Conservation (phyloP, 2,888 invertebrate genomes). For the Pheosia gnoma region DNA sequence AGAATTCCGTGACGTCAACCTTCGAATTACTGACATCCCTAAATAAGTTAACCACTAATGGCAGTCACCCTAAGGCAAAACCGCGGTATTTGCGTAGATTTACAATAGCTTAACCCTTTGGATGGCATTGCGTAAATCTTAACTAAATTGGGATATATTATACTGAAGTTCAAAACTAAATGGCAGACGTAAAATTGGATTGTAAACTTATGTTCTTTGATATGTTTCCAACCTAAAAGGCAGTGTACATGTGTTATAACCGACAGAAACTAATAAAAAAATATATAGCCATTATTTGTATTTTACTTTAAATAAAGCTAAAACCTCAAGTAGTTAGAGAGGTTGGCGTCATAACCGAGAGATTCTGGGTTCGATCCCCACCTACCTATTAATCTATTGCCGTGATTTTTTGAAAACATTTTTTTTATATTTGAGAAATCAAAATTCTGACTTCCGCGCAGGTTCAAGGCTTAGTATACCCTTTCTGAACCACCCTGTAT, state of each 20-base stretch:
- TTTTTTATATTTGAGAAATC: too few relatives aligned
- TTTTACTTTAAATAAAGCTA: too few relatives aligned
- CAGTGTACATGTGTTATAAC: not conserved
- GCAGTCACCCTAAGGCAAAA: constrained; percentile 28
- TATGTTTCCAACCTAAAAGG: not conserved
- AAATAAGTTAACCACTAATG: constrained; percentile 39
- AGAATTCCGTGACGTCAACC: constrained; percentile 11
- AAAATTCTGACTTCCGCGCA: too few relatives aligned
- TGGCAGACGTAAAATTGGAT: not conserved
- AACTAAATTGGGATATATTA: constrained; percentile 9
- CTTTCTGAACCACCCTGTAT: too few relatives aligned
- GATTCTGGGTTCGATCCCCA: too few relatives aligned
- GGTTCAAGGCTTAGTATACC: too few relatives aligned
- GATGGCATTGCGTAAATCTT: constrained; percentile 23
- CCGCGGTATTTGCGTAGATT: constrained; percentile 35
- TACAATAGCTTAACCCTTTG: constrained; percentile 28
- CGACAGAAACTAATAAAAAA: too few relatives aligned
- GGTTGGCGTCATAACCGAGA: too few relatives aligned
- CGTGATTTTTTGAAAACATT: too few relatives aligned
- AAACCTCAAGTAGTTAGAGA: too few relatives aligned
- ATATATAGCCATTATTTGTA: too few relatives aligned
- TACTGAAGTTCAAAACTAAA: constrained; percentile 2
- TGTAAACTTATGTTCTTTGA: not conserved
- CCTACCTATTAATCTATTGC: too few relatives aligned
- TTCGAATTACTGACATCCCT: constrained; percentile 18